Base-by-base conservation (phyloP, 2,797 vertebrate species). In the Danio tinwini region DNA sequence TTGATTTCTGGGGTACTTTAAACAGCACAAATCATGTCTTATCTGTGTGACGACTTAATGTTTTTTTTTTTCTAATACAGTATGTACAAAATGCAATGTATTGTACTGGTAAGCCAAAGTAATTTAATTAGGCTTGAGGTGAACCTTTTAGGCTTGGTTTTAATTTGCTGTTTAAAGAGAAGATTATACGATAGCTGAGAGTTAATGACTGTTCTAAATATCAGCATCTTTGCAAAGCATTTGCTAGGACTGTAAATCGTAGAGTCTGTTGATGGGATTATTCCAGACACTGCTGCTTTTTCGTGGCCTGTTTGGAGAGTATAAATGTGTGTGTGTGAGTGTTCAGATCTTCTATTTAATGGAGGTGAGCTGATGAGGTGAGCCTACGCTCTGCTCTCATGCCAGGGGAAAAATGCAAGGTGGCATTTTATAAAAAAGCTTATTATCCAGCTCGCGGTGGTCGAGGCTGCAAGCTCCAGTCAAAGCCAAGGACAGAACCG, bases 91-190 rank as follows among this genome's bases (percentile, higher is more conserved):
- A 74, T 73, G 47, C 1, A 1, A 29, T 29, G 29, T 61, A 59
- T 53, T 59, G 62, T 75, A 84, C 74, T 79, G 5, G 78, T 86
- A 74, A 81, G 49, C 45, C 11, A 29, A 39, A 58, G 79, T 85
- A 86, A 88, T 87, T 88, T 58, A 87, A 90, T 87, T 82, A 72
- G 53, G 85, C 74, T 83, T 75, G 69, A 70, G 17, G 45, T 84
- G 71, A 70, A 17, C 52, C 81, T 52, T 69, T 19, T 69, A 61
- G 0, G 4, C 73, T 82, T 17, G 13, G 47, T 76, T 81, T 29
- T 82, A 84, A 74, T 82, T 74, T 44, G 14, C 53, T 10, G 50
- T 81, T 80, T 74, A 61, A 67, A 73, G 61, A 72, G 74, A 50
- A 69, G 21, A 68, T 17, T 59, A 55, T 69, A 78, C 63, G 58